A percentile compares a stretch with the other conserved stretches of the same genome.
phyloP scores from a whole-genome alignment of 1,140 invertebrate genomes.

The Cydia pomonella region DNA sequence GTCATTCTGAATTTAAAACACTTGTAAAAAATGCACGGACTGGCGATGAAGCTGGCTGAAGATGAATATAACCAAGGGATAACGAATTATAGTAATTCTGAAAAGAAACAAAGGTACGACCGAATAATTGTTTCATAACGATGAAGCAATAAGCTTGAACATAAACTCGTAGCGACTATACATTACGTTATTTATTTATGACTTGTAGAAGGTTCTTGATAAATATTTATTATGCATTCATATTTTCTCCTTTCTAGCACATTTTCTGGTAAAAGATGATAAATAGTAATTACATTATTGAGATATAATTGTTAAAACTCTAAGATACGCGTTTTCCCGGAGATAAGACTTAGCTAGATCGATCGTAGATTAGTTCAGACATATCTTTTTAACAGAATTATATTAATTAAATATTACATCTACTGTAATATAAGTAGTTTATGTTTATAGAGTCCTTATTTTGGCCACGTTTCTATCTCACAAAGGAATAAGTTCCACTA shows the following conservation, averaged over 20 bases:
- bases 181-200: neutral
- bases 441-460: too few species aligned
- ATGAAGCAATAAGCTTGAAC: neutral
- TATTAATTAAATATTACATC: too few species aligned
- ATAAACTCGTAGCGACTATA: neutral
- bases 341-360: too few species aligned
- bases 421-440: too few species aligned
- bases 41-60: too few species aligned
- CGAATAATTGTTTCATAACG: neutral
- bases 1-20: neutral
- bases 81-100: neutral
- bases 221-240: neutral
- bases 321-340: too few species aligned
- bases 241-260: neutral
- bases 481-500: too few species aligned
- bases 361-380: too few species aligned
- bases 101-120: neutral
- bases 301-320: neutral
- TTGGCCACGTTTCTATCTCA: too few species aligned
- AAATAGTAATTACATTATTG: slow-evolving; percentile 2
- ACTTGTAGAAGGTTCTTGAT: neutral
- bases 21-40: neutral
- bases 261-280: neutral
- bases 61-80: too few species aligned
- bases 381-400: too few species aligned